A percentile compares a stretch with the other conserved stretches of the same genome.
These are phyloP conservation scores for Scaptomyza parva DNA, from an alignment of 2,888 invertebrate species.

Conservation along the genomic window DNA sequence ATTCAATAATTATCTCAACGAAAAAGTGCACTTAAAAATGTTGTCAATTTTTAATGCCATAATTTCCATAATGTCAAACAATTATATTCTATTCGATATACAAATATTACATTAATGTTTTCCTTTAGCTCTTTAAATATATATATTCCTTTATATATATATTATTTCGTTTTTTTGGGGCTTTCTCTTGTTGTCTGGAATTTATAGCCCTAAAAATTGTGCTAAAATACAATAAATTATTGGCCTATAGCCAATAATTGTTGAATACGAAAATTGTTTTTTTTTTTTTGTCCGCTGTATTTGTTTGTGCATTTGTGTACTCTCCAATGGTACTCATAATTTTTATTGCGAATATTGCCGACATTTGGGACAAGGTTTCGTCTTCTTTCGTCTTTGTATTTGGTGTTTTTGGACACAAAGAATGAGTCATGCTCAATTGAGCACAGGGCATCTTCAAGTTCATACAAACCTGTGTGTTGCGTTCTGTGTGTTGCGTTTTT, in stretches of 20 bases:
- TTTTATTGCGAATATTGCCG: conserved; percentile 45
- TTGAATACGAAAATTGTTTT: conserved; percentile 39
- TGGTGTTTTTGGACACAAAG: neutral
- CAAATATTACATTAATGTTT: conserved; percentile 1
- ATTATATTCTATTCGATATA: neutral
- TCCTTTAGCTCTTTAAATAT: no score
- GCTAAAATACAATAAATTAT: conserved; percentile 15
- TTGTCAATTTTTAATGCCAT: neutral
- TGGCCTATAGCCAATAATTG: conserved; percentile 57
- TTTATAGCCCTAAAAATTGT: conserved; percentile 29
- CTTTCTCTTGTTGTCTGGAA: conserved; percentile 34
- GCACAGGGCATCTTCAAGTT: conserved; percentile 55
- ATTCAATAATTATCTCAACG: neutral
- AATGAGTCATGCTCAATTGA: conserved; percentile 38
- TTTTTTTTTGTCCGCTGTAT: no score
- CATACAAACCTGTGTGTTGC: conserved; percentile 50
- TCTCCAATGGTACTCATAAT: conserved; percentile 35
- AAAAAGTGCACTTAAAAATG: neutral
- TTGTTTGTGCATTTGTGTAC: neutral
- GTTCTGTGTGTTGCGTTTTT: no score
- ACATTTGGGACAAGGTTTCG: conserved; percentile 57
- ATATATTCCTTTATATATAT: no score
- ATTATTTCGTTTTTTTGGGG: conserved; percentile 3
- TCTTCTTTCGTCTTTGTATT: neutral
- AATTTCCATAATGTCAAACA: conserved; percentile 1